These are phyloP conservation scores for Andinoacara biseriatus DNA, from an alignment of 2,113 vertebrate genomes.

Conservation along the genomic window DNA sequence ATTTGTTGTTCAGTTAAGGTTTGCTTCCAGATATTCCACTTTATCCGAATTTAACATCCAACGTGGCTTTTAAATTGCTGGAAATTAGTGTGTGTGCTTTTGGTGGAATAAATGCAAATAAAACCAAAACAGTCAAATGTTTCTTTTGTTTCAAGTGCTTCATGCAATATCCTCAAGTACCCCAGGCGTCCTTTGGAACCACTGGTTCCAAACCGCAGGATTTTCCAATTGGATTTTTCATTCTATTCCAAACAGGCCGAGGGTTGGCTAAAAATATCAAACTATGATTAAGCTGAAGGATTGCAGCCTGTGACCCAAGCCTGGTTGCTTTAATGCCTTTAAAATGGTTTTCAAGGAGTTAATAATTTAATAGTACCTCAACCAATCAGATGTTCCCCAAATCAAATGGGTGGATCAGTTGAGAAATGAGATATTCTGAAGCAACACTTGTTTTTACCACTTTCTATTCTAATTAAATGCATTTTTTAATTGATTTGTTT, in stretches of 20 bases:
- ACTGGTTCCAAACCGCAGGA: neutral
- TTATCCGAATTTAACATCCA: neutral
- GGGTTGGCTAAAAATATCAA: neutral
- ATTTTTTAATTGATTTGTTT: constrained; percentile 12
- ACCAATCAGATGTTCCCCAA: neutral
- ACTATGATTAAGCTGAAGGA: neutral
- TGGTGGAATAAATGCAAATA: too few relatives aligned
- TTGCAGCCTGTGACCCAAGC: too few relatives aligned
- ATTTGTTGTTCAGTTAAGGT: neutral
- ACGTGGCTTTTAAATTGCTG: neutral
- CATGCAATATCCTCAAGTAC: too few relatives aligned
- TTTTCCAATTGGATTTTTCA: neutral
- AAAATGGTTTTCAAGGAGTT: neutral
- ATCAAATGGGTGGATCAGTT: neutral
- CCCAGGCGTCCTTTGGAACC: neutral
- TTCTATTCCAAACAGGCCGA: neutral
- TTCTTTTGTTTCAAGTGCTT: too few relatives aligned
- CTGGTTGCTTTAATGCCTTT: neutral
- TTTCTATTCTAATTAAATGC: neutral
- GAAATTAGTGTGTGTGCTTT: neutral
- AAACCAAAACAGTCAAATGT: too few relatives aligned
- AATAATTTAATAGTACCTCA: neutral
- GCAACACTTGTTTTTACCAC: neutral
- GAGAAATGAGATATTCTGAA: neutral
- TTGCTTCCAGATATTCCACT: neutral